A percentile compares a stretch with the other conserved stretches of the same genome.
Conservation (phyloP, 2,888 invertebrate species). For the Pilophorus perplexus region DNA sequence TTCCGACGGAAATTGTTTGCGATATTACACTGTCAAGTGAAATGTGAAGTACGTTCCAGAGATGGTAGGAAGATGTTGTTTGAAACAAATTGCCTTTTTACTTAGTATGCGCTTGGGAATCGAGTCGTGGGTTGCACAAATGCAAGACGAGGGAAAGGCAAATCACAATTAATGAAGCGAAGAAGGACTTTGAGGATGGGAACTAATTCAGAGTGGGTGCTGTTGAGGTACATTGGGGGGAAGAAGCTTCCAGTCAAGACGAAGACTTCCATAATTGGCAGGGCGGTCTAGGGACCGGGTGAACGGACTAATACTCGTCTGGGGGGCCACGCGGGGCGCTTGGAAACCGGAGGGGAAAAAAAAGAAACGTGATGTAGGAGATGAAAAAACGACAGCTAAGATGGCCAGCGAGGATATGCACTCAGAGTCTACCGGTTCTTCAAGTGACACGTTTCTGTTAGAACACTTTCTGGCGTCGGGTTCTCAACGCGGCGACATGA, state of each 20-base stretch:
- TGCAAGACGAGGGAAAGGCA: background rate
- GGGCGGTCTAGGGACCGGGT: constrained; percentile 21
- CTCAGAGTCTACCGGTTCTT: constrained; percentile 11
- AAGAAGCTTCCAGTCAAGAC: too few relatives aligned
- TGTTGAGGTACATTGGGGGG: background rate
- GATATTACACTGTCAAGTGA: too few relatives aligned
- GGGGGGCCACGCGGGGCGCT: constrained; percentile 21
- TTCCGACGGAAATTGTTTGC: too few relatives aligned
- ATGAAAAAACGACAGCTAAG: constrained; percentile 29
- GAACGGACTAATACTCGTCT: constrained; percentile 37
- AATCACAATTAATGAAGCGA: constrained; percentile 7
- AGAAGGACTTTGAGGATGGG: constrained; percentile 3
- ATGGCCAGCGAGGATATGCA: constrained; percentile 10
- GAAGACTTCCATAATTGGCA: constrained; percentile 39
- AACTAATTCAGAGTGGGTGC: constrained; percentile 18
- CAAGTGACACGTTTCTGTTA: constrained; percentile 27
- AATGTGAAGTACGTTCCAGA: too few relatives aligned
- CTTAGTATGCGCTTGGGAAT: too few relatives aligned
- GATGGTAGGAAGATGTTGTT: too few relatives aligned
- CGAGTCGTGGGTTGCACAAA: too few relatives aligned
- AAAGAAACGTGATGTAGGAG: constrained; percentile 11
- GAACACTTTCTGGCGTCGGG: too few relatives aligned
- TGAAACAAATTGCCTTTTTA: too few relatives aligned
- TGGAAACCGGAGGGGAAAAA: constrained; percentile 21
- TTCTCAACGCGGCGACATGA: too few relatives aligned